A percentile compares a stretch with the other conserved stretches of the same genome.
Conservation (phyloP, 2,113 vertebrate species). For the Ictalurus punctatus region DNA sequence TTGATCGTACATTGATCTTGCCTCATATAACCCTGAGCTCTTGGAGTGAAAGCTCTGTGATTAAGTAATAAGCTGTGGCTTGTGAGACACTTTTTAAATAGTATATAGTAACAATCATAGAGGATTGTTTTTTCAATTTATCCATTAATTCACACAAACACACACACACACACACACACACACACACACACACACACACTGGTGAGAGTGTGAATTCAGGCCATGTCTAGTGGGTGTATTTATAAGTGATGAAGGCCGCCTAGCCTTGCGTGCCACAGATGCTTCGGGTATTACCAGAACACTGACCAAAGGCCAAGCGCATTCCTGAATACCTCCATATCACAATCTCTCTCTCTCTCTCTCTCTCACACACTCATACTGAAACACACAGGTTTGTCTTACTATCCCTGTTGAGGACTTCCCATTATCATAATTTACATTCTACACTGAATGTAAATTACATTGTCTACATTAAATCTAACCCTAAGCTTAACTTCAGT, state of each 20-base stretch:
- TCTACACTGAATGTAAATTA: not conserved
- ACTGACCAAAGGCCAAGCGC: constrained; percentile 59
- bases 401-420: not conserved
- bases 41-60: not conserved
- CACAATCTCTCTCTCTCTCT: not conserved
- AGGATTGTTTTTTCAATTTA: constrained; percentile 7
- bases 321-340: constrained; percentile 57
- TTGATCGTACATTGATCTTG: not conserved
- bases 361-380: not conserved
- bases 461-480: no score
- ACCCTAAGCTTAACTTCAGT: not conserved
- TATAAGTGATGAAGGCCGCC: constrained; percentile 69
- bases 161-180: constrained; percentile 19
- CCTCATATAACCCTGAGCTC: constrained; percentile 24
- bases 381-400: not conserved
- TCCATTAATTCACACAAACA: not conserved
- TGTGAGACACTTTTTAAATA: not conserved
- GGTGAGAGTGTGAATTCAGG: constrained; percentile 54
- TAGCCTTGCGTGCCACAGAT: constrained; percentile 62
- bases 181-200: constrained; percentile 12
- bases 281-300: constrained; percentile 66
- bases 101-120: not conserved
- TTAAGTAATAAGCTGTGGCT: not conserved
- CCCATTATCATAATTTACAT: not conserved
- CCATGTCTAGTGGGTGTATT: constrained; percentile 68